Conservation (phyloP, 1,140 invertebrate genomes). For the Euglossa dilemma region DNA sequence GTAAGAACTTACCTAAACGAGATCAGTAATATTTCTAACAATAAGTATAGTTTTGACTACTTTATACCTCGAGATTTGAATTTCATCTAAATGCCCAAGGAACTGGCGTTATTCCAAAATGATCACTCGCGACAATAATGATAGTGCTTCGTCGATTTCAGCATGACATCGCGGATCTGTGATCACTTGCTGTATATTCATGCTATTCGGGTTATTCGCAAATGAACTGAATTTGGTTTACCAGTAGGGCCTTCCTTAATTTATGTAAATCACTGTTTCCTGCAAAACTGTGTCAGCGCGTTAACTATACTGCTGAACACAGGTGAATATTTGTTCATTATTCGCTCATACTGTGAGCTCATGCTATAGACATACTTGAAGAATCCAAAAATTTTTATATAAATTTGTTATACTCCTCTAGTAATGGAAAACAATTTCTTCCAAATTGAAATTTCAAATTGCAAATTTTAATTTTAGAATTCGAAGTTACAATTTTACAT, state of each 20-base stretch:
- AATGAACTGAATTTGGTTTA: slow-evolving; percentile 17
- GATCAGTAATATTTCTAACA: slow-evolving; percentile 1
- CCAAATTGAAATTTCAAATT: no score
- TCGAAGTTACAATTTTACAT: no score
- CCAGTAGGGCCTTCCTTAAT: slow-evolving; percentile 14
- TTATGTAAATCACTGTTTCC: slow-evolving; percentile 28
- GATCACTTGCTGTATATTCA: not conserved
- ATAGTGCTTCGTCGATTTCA: not conserved
- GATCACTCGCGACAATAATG: not conserved
- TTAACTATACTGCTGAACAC: not conserved
- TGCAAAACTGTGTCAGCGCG: slow-evolving; percentile 19
- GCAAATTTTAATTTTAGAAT: no score
- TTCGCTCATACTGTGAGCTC: slow-evolving; percentile 5
- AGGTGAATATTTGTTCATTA: slow-evolving; percentile 11
- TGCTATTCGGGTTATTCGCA: not conserved
- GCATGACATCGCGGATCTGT: not conserved
- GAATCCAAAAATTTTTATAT: no score
- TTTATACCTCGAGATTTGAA: not conserved
- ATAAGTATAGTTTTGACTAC: not conserved
- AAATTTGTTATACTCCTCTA: no score
- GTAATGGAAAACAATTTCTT: no score
- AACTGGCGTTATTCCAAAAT: slow-evolving; percentile 12
- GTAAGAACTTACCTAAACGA: not conserved
- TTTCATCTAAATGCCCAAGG: slow-evolving; percentile 20
- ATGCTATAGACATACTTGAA: no score